Evolutionary conservation across 2,113 vertebrate species (phyloP).

Genomic region (Dipodomys stephensi): DNA sequence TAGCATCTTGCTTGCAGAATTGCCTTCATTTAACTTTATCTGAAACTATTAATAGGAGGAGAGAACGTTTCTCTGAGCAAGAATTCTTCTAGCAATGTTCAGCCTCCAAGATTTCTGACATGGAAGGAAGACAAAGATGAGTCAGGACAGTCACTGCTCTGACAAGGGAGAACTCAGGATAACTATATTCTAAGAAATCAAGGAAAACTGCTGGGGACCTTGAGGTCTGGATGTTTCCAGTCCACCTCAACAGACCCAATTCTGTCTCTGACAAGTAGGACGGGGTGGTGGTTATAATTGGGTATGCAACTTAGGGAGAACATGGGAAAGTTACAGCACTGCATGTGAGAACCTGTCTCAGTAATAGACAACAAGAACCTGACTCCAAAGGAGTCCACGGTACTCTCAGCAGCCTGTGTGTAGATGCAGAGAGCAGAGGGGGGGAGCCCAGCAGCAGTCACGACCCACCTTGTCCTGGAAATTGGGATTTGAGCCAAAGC

Average conservation of each 20-base stretch:
- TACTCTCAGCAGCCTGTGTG: neutral
- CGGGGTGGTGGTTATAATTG: accelerated
- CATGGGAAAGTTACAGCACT: neutral
- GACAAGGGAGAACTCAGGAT: neutral
- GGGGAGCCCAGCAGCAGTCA: neutral
- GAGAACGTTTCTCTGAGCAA: neutral
- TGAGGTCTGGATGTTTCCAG: neutral
- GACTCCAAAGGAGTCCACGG: accelerated
- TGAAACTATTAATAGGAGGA: neutral
- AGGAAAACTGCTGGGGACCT: neutral
- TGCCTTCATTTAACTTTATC: neutral
- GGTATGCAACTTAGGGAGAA: neutral
- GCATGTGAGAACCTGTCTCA: neutral
- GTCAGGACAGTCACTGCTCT: neutral
- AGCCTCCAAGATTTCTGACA: neutral
- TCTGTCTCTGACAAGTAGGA: accelerated
- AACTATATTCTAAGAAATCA: neutral
- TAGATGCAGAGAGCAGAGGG: neutral
- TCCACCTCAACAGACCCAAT: neutral
- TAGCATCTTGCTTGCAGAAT: constrained; percentile 37
- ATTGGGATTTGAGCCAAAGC: constrained; percentile 93
- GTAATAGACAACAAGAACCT: neutral
- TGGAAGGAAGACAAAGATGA: neutral
- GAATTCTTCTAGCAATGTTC: neutral
- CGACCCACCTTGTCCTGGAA: constrained; percentile 93